Base-by-base conservation (phyloP, 2,113 vertebrate genomes). In the Trematocara unimaculatum region DNA sequence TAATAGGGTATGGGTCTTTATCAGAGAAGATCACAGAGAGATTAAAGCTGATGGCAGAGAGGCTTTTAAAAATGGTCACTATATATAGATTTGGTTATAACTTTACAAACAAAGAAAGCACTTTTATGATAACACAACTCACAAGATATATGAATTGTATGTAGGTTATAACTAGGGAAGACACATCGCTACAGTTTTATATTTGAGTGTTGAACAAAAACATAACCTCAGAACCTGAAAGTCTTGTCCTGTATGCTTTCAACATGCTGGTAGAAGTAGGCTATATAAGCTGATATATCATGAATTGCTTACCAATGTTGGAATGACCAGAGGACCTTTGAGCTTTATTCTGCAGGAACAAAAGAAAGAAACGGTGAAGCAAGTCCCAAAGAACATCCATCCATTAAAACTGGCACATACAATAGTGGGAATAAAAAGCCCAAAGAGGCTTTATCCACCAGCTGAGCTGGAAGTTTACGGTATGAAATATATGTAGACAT, bases 221-320 rank as follows among this genome's bases (percentile, higher is more conserved):
- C 40, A 45, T 26, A 45, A 47, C 14, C 13, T 17, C 67, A 72
- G 40, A 72, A 72, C 13, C 20, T 45, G 13, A 45, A 45, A 72
- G 67, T 72, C 67, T 45, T 72, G 38, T 62, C 1, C 38, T 45
- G 20, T 17, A 11, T 47, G 67, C 14, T 45, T 74, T 47, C 67
- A 10, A 0, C n/a, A 40, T 29, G 55, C 26, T 29, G 8, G 4
- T 12, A 60, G 5, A 64, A 31, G 8, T 4, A 7, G 26, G 5
- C 4, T 4, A 5, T 79, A 53, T n/a, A 8, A 74, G 26, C 5
- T 13, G 20, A 9, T 83, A 29, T 18, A 49, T 60, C 0, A 15
- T 2, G n/a, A 70, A 23, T 72, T 17, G n/a, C 92, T 93, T 92
- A 97, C 97, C 96, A 81, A 89, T 1, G 81, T 89, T 90, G 14